phyloP scores from a whole-genome alignment of 1,140 invertebrate genomes.

The Phymorhynchus buccinoides region DNA sequence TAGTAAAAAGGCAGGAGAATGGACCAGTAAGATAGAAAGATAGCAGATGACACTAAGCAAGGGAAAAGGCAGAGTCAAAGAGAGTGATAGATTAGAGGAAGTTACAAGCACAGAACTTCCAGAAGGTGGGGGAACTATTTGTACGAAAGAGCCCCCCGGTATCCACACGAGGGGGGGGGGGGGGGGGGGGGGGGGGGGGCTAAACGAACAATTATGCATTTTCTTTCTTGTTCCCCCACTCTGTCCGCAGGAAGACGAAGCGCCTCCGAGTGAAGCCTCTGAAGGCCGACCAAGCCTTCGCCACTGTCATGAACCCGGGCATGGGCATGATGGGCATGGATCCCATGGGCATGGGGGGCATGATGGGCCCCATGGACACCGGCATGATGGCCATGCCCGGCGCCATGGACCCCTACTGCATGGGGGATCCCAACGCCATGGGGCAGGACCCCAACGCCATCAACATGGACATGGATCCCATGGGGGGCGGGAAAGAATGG shows the following conservation, averaged over 20 bases:
- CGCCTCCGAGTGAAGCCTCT: conserved; percentile 18
- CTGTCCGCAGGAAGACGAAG: conserved; percentile 18
- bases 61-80: too few relatives aligned
- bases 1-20: too few relatives aligned
- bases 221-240: not conserved
- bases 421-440: not conserved
- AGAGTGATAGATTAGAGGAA: too few relatives aligned
- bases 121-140: too few relatives aligned
- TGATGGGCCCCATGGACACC: conserved; percentile 27
- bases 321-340: conserved; percentile 20
- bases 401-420: not conserved
- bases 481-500: not conserved
- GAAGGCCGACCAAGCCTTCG: conserved; percentile 16
- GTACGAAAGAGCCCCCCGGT: too few relatives aligned
- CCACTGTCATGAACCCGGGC: conserved; percentile 13
- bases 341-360: not conserved
- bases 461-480: not conserved
- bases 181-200: too few relatives aligned
- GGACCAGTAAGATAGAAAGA: too few relatives aligned
- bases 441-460: not conserved
- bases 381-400: conserved; percentile 29
- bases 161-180: too few relatives aligned
- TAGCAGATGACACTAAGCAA: too few relatives aligned
- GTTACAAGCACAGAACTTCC: too few relatives aligned
- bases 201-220: too few relatives aligned